phyloP scores from a whole-genome alignment of 2,797 vertebrate genomes.

The Neoniphon sammara region DNA sequence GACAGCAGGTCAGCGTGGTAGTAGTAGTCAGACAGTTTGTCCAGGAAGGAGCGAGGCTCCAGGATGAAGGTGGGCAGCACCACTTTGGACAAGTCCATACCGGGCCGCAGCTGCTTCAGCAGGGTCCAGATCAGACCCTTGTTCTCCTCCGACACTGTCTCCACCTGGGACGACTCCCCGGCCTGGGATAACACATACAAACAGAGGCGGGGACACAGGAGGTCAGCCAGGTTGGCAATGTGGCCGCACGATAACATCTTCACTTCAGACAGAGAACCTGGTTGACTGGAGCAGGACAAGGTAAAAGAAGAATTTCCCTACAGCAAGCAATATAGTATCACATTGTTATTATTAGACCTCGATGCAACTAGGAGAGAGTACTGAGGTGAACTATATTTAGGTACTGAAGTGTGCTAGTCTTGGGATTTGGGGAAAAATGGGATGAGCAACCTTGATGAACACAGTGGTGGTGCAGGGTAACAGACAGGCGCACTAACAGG shows the following conservation, averaged over 20 bases:
- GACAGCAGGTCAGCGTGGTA: constrained; percentile 95
- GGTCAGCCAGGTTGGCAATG: neutral
- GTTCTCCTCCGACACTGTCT: constrained; percentile 94
- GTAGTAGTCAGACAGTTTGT: constrained; percentile 96
- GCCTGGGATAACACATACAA: constrained; percentile 75
- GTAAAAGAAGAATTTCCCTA: neutral
- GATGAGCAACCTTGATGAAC: neutral
- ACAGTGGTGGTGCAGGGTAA: neutral
- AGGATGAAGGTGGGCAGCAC: constrained; percentile 96
- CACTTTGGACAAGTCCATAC: constrained; percentile 96
- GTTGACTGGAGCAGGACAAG: neutral
- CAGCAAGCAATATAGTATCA: too few species aligned
- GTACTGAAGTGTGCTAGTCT: neutral
- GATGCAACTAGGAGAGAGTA: neutral
- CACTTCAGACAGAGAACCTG: too few species aligned
- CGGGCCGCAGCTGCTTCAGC: constrained; percentile 92
- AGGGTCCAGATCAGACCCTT: constrained; percentile 93
- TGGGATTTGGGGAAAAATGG: neutral
- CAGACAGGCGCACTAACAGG: too few species aligned
- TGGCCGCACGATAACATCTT: too few species aligned
- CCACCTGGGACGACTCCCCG: constrained; percentile 90
- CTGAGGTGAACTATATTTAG: neutral
- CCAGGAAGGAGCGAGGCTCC: constrained; percentile 95
- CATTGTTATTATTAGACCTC: too few species aligned
- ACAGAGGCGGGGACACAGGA: neutral